Base-by-base conservation (phyloP, 2,113 vertebrate genomes). In the Pterocles gutturalis region DNA sequence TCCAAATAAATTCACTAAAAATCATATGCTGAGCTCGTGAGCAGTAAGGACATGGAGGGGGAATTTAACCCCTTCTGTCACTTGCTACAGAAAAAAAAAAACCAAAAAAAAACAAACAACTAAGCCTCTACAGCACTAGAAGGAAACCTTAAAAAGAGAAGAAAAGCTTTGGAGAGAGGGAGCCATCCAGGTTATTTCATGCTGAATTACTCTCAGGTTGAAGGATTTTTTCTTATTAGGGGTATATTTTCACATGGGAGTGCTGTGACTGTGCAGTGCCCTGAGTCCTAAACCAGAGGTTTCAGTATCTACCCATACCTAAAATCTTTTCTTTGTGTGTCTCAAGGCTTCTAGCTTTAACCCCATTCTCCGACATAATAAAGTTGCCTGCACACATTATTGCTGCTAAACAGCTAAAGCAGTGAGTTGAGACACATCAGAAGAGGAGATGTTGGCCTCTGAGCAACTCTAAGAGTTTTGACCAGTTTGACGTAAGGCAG, bases 1-100 rank as follows among this genome's bases (percentile, higher is more conserved):
- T 96, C 92, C 91, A 93, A 93, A 94, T 87, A 93, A 95, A 80
- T 83, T 94, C 24, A 11, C 91, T 96, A 75, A 77, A 94, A 73
- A 48, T 87, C 64, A 26, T 87, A 7, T 38, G 71, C 67, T 73
- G 54, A 75, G 58, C 58, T 91, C 51, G 7, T 77, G 51, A 94
- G 87, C 18, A n/a, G 54, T 57, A 58, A 65, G 48, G 57, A 34
- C 90, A 93, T 18, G 25, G 76, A 77, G 8, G 60, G 34, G 15
- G 21, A 55, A 89, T 66, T 95, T 92, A 95, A 93, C 83, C 48
- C 84, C 38, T 93, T 90, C 49, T 51, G 24, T 69, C 18, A 55
- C 29, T 83, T 76, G 67, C 41, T 73, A 14, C 29, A 64, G 54
- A 76, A 58, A 38, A 11, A 53, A 34, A 67, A 1, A 38, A 10